Percentiles rank a stretch among this genome's conserved stretches.
Evolutionary conservation across 1,140 invertebrate species (phyloP).

Genomic region (Drosophila mojavensis): DNA sequence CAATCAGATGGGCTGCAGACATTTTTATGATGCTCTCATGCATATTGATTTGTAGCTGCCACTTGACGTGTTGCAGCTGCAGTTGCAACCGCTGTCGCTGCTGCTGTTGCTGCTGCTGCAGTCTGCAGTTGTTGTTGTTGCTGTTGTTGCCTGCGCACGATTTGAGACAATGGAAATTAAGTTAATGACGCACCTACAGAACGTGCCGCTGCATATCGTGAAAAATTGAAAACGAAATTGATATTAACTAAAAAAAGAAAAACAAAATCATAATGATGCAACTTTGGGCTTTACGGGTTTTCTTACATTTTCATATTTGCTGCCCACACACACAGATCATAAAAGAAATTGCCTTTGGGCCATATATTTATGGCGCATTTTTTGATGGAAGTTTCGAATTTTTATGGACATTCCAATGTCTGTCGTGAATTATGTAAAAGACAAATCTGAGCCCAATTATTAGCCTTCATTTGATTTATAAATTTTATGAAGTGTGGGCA

Average conservation of each 20-base stretch:
- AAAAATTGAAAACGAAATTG: conserved; percentile 18
- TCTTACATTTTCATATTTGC: not conserved
- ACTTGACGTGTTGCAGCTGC: conserved; percentile 38
- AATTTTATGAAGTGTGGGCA: too few relatives aligned
- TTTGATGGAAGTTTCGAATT: not conserved
- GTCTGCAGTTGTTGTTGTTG: not conserved
- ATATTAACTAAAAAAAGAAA: conserved; percentile 25
- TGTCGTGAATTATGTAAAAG: not conserved
- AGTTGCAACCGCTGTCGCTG: conserved; percentile 1
- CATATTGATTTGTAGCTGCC: conserved; percentile 36
- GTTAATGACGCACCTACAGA: conserved; percentile 28
- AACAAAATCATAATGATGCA: conserved; percentile 10
- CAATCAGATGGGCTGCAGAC: conserved; percentile 11
- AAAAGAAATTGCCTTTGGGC: not conserved
- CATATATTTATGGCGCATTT: conserved; percentile 1
- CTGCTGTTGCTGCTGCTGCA: not conserved
- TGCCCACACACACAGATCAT: conserved; percentile 2
- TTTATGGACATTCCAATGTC: not conserved
- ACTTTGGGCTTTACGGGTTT: conserved; percentile 1
- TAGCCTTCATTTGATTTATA: too few relatives aligned
- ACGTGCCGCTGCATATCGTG: conserved; percentile 14
- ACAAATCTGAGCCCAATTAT: too few relatives aligned
- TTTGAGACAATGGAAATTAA: conserved; percentile 24
- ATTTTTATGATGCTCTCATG: conserved; percentile 33
- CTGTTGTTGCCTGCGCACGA: conserved; percentile 21